Evolutionary conservation across 2,888 invertebrate genomes (phyloP).

Genomic region (Lasioglossum marginatum): DNA sequence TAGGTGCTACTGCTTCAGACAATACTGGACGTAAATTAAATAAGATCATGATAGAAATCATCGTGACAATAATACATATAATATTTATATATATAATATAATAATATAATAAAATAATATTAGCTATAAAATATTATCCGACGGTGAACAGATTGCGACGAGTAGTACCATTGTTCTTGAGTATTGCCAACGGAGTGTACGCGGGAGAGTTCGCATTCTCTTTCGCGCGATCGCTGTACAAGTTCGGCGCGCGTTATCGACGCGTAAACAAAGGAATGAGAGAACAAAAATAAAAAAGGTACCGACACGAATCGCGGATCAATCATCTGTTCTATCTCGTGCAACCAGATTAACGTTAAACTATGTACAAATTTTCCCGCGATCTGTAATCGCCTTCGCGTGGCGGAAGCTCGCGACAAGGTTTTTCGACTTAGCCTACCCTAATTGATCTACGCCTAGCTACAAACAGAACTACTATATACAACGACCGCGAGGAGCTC

Average conservation of each 20-base stretch:
- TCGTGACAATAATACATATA: slow-evolving; percentile 31
- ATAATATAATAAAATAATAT: slow-evolving; percentile 51
- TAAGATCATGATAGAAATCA: slow-evolving; percentile 66
- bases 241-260: slow-evolving; percentile 49
- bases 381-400: background rate
- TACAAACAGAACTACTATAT: slow-evolving; percentile 48
- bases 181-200: slow-evolving; percentile 60
- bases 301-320: slow-evolving; percentile 47
- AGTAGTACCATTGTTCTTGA: slow-evolving; percentile 60
- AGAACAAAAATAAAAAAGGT: background rate
- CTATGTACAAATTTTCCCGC: slow-evolving; percentile 67
- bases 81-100: slow-evolving; percentile 48
- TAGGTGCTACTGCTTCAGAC: slow-evolving; percentile 65
- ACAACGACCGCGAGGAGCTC: slow-evolving; percentile 33
- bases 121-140: slow-evolving; percentile 56
- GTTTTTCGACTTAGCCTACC: slow-evolving; percentile 10
- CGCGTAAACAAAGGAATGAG: background rate
- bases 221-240: slow-evolving; percentile 41
- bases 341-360: slow-evolving; percentile 51
- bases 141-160: slow-evolving; percentile 58
- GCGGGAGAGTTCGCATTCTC: slow-evolving; percentile 14
- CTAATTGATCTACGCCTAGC: slow-evolving; percentile 19
- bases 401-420: slow-evolving; percentile 1
- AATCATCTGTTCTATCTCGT: slow-evolving; percentile 60
- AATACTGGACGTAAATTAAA: slow-evolving; percentile 82